Base-by-base conservation (phyloP, 2,113 vertebrate genomes). In the Lota lota region DNA sequence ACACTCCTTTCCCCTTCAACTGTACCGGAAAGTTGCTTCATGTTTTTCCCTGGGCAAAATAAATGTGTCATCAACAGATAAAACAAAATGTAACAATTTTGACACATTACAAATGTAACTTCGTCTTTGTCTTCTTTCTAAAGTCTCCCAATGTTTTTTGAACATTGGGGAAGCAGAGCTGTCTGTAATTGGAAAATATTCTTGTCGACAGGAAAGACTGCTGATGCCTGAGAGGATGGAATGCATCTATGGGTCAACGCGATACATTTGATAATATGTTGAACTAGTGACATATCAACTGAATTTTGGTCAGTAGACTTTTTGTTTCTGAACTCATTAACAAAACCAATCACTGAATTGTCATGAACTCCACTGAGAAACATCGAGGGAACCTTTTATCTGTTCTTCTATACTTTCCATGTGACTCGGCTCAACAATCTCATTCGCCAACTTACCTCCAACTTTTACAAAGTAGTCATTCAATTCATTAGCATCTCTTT, bases 381-480 rank as follows among this genome's bases (percentile, higher is more conserved):
- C 24, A 63, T 28, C 3, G 61, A 19, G 8, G 28, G 7, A 63
- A 33, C 7, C 8, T 63, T 63, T 33, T 36, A 33, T 12, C 61
- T 33, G 16, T 63, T 63, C 61, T 7, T 63, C 61, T 28, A 33
- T 18, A 54, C 51, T 10, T 54, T 54, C 51, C 18, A 54, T 63
- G 24, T 33, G 18, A 33, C 22, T 63, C 24, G 22, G 61, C 16
- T 63, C 28, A 63, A 14, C 24, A 63, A 63, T 60, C 21, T 60
- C 58, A 22, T 22, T 60, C 17, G n/a, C n/a, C n/a, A 28, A 63
- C 15, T 63, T 33, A 22, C 14, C 15, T 33, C 61, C 22, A 17
- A 63, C 61, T 19, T 63, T 33, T 63, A 63, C 17, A 63, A 33
- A 63, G 15, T n/a, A 33, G 16, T 22, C n/a, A 61, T 61, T 61